Conservation (phyloP, 2,888 invertebrate genomes). For the Parelbella ahira region DNA sequence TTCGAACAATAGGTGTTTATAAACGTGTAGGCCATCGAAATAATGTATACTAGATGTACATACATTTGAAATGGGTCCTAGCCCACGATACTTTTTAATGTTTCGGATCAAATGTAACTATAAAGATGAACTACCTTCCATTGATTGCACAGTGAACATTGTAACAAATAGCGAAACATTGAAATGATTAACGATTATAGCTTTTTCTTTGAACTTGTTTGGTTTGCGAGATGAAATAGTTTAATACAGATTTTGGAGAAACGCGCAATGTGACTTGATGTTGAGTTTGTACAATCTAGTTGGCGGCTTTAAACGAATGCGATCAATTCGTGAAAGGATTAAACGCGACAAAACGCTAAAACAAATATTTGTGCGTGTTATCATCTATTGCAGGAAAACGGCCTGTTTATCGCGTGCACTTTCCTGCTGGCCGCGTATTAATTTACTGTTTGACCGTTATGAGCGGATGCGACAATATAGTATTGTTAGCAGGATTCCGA, state of each 20-base stretch:
- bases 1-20: slow-evolving; percentile 1
- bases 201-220: not conserved
- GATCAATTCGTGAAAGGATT: too few species aligned
- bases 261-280: too few species aligned
- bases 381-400: slow-evolving; percentile 40
- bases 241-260: not conserved
- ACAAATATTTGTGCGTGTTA: slow-evolving; percentile 23
- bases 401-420: slow-evolving; percentile 39
- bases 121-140: not conserved
- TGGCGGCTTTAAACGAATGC: too few species aligned
- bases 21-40: slow-evolving; percentile 33
- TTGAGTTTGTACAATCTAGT: too few species aligned
- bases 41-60: slow-evolving; percentile 43
- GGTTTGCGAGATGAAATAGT: not conserved
- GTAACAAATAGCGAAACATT: too few species aligned
- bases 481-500: slow-evolving; percentile 28
- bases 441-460: slow-evolving; percentile 35
- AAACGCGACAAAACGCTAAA: too few species aligned
- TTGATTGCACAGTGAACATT: not conserved
- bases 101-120: slow-evolving; percentile 7
- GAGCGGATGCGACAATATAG: slow-evolving; percentile 28
- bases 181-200: too few species aligned
- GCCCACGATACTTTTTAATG: slow-evolving; percentile 39
- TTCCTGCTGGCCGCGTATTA: slow-evolving; percentile 43
- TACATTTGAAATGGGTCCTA: slow-evolving; percentile 48